phyloP scores from a whole-genome alignment of 1,140 invertebrate species.

The Zophobas morio region DNA sequence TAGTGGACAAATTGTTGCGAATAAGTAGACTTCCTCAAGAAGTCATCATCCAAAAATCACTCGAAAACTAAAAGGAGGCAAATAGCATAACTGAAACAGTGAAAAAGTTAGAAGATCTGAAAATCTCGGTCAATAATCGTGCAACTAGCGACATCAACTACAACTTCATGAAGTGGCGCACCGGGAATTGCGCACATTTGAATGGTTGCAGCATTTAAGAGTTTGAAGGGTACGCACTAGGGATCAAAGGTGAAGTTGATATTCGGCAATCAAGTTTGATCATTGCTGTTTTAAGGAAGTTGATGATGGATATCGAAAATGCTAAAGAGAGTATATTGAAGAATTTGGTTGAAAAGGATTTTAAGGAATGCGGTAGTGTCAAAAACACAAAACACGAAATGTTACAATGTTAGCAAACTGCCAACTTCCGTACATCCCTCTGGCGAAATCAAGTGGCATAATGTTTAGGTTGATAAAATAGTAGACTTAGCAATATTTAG shows the following conservation, averaged over 20 bases:
- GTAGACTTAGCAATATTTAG: too few relatives aligned
- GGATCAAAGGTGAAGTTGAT: conserved; percentile 82
- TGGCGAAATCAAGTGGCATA: too few relatives aligned
- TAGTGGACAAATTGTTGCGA: conserved; percentile 68
- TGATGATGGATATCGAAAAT: conserved; percentile 86
- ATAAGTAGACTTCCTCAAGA: conserved; percentile 61
- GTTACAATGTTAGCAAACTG: too few relatives aligned
- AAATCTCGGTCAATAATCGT: conserved; percentile 57
- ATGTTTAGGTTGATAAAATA: too few relatives aligned
- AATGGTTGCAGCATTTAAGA: conserved; percentile 80
- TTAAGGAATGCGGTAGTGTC: too few relatives aligned
- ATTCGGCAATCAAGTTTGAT: conserved; percentile 80
- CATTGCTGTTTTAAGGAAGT: conserved; percentile 82
- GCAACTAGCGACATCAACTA: conserved; percentile 73
- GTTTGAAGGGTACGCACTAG: conserved; percentile 84
- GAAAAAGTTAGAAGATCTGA: conserved; percentile 65
- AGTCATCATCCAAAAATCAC: conserved; percentile 57
- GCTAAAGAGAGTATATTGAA: conserved; percentile 77
- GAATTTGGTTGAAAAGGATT: conserved; percentile 78
- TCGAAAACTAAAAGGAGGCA: conserved; percentile 74
- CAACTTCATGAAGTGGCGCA: conserved; percentile 79
- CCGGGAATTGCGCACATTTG: conserved; percentile 77
- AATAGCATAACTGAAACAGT: conserved; percentile 78
- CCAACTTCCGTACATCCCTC: too few relatives aligned
- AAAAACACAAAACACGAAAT: too few relatives aligned